Evolutionary conservation across 1,140 invertebrate genomes (phyloP), one percentile per base, ranked within the genome.

Genomic region (Cyphomyrmex costatus): DNA sequence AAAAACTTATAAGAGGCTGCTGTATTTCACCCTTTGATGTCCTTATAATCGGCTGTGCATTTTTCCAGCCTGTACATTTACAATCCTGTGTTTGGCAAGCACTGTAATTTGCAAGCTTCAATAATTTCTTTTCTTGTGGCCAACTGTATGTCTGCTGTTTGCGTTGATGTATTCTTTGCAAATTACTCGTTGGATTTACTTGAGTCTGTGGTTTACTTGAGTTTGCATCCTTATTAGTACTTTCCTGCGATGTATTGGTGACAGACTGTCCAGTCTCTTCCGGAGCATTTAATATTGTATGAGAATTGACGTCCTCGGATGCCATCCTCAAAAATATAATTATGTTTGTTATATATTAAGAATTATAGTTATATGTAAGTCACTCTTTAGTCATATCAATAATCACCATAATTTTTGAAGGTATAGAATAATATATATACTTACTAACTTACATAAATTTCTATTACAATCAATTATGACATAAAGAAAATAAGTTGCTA

Each of bases 51-150:
- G 96, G 95, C 56, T 97, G 97, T 0, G 97, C 97, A 78, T 97
- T 98, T 91, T 99, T 99, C 98, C 98, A 99, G 0, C 98, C 98
- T 92, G 96, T 98, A 94, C 98, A 99, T 86, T 97, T 97, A 94
- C 98, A 99, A 0, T 97, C 96, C 56, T 98, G 97, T 8, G 97
- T 96, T 96, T 98, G 98, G 94, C 98, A 99, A 10, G 97, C 97
- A 0, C 98, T 98, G 94, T 99, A 99, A 85, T 98, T 97, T 4
- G 98, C 98, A 1, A 99, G 95, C 93, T 99, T 99, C 33, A 98
- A 96, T 12, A 99, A 94, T 92, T 99, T 99, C 91, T 98, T 98
- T 80, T 96, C 96, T 87, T 97, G 96, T 0, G 98, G 97, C 96
- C 97, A 98, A 91, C 96, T 97, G 91, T 97, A 97, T 10, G 98